Evolutionary conservation across 2,888 invertebrate genomes (phyloP), one percentile per base, ranked within the genome.

Genomic region (Auanema sp.): DNA sequence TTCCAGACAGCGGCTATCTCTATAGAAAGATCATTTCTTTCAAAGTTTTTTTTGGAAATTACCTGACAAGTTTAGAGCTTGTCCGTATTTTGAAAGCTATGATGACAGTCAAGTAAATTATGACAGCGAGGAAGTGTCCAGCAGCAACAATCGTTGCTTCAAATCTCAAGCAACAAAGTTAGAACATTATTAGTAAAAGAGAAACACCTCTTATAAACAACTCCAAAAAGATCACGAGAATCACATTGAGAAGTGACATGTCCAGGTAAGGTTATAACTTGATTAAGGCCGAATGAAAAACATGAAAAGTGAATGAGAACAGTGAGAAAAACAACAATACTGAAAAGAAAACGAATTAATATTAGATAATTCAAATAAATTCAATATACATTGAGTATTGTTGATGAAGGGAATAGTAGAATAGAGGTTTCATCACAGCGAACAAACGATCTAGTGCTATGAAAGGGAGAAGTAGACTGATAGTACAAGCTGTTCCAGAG

Each of bases 381-480:
- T 47, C 47, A 5, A 47, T 21, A 5, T 10, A 47, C 47, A 47
- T 18, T 21, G 47, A 16, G 10, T 47, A 47, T 21, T 47, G 47
- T 47, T 47, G 16, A 47, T 47, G 47, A 18, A 47, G 47, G 10
- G 47, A 47, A 21, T 47, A 47, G 10, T 47, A 47, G 47, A 47
- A 47, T 47, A 47, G 10, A 18, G 47, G 47, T 47, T 21, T 16
- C 3, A 21, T 47, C 3, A 47, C 47, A 10, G 47, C 47, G 16
- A 47, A 16, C 5, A 47, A 47, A 6, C 47, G 47, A 47, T 47
- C 47, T 6, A 47, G 6, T 3, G 47, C 47, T 47, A 47, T 47
- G 47, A 47, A 47, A 47, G 47, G 47, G 16, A 47, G 47, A 3
- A 47, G 47, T 6, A 47, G 47, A 47, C 47, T 47, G 47, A 47